These are phyloP conservation scores for Aphidius ervi DNA, from an alignment of 1,140 invertebrate genomes.

Conservation along the genomic window DNA sequence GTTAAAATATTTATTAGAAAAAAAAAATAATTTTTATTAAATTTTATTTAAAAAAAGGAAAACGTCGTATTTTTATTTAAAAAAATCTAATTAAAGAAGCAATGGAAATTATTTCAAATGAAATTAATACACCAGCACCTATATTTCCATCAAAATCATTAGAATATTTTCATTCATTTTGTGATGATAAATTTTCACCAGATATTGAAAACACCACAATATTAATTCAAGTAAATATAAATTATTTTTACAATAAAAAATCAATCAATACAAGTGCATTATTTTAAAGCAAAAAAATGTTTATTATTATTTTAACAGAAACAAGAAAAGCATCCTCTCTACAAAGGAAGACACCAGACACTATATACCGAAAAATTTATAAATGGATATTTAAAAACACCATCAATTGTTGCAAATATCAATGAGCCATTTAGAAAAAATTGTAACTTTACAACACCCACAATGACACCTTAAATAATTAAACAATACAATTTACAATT, in stretches of 20 bases:
- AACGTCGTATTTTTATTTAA: background rate
- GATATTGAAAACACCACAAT: slow-evolving; percentile 24
- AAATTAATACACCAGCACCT: background rate
- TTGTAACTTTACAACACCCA: slow-evolving; percentile 26
- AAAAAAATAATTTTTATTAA: too few relatives aligned
- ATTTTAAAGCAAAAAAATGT: background rate
- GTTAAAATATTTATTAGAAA: too few relatives aligned
- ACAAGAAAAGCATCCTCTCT: slow-evolving; percentile 28
- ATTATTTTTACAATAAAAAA: background rate
- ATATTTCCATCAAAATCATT: slow-evolving; percentile 7
- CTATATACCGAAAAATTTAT: slow-evolving; percentile 30
- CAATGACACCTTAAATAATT: slow-evolving; percentile 1
- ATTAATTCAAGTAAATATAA: slow-evolving; percentile 19
- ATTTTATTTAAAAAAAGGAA: background rate
- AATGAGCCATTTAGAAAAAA: slow-evolving; percentile 31
- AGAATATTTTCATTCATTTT: slow-evolving; percentile 31
- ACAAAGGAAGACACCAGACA: slow-evolving; percentile 23
- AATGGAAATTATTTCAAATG: background rate
- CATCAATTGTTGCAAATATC: slow-evolving; percentile 23
- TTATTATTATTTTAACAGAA: slow-evolving; percentile 18
- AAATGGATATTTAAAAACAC: slow-evolving; percentile 25
- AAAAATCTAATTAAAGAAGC: background rate
- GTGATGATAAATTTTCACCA: slow-evolving; percentile 26
- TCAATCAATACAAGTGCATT: background rate
- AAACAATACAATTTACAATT: background rate